phyloP scores from a whole-genome alignment of 2,797 vertebrate genomes.

The Sebastes reedi region DNA sequence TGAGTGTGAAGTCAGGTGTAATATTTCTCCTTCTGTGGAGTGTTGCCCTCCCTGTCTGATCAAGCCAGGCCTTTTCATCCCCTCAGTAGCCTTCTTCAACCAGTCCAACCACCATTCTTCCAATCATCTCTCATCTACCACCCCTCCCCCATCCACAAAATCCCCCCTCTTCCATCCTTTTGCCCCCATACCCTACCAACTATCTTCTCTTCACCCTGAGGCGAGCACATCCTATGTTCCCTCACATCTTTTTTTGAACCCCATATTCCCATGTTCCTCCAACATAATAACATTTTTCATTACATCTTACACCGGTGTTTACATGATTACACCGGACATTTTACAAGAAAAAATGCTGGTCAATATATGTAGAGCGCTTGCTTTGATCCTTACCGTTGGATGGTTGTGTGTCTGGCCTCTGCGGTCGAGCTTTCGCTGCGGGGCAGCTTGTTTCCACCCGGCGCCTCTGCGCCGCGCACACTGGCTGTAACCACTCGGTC shows the following conservation, averaged over 20 bases:
- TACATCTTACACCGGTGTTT: too few species aligned
- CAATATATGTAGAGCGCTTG: too few species aligned
- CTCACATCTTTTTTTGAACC: not conserved
- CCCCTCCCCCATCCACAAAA: not conserved
- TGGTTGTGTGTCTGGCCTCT: too few species aligned
- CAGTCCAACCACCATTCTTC: conserved; percentile 15
- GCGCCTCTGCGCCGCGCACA: too few species aligned
- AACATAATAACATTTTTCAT: not conserved
- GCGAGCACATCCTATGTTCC: not conserved
- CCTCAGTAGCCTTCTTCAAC: conserved; percentile 31
- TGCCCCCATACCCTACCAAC: not conserved
- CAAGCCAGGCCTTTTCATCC: conserved; percentile 27
- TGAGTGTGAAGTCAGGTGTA: conserved; percentile 61
- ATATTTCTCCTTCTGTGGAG: conserved; percentile 39
- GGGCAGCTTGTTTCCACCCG: too few species aligned
- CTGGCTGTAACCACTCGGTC: too few species aligned
- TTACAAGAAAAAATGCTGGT: too few species aligned
- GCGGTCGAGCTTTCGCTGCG: too few species aligned
- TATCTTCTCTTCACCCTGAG: not conserved
- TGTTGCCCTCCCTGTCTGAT: conserved; percentile 29
- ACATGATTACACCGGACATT: too few species aligned
- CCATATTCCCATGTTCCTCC: not conserved
- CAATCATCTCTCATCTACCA: conserved; percentile 24
- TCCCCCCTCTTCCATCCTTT: not conserved
- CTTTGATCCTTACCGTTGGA: too few species aligned